A percentile compares a stretch with the other conserved stretches of the same genome.
These are phyloP conservation scores for Arbacia lixula DNA, from an alignment of 53 echinoderm and acorn worm species.

Conservation along the genomic window DNA sequence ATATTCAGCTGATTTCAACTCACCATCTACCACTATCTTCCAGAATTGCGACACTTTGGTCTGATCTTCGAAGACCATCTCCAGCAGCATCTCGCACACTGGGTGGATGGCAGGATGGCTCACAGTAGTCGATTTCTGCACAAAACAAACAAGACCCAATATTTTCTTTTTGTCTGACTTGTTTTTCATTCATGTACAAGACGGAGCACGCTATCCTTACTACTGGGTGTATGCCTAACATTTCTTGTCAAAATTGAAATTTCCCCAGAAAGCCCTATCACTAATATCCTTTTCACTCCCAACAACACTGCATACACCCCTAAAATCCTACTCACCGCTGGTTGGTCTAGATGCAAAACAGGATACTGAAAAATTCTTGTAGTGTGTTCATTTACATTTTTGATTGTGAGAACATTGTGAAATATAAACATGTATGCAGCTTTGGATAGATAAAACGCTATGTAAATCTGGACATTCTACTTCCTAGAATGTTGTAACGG, in stretches of 20 bases:
- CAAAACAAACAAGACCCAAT: no score
- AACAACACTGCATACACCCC: no score
- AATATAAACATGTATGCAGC: no score
- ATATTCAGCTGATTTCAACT: neutral
- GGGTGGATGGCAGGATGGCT: conserved; percentile 42
- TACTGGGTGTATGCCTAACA: neutral
- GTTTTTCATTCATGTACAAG: neutral
- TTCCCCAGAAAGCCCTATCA: neutral
- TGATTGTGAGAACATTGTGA: no score
- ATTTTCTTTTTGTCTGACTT: neutral
- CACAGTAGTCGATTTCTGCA: conserved; percentile 48
- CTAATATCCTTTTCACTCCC: no score
- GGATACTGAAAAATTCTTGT: no score
- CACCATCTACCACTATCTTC: conserved; percentile 59
- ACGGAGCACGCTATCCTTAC: neutral
- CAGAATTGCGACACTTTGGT: conserved; percentile 49
- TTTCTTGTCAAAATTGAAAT: neutral
- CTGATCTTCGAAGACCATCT: conserved; percentile 40
- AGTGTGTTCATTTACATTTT: no score
- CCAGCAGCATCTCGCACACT: conserved; percentile 50
- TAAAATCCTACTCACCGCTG: no score
- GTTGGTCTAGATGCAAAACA: no score
- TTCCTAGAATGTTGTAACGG: no score
- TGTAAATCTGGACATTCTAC: no score
- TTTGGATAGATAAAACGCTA: no score